Percentiles rank a stretch among this genome's conserved stretches.
Conservation (phyloP, 2,113 vertebrate genomes). For the Chamaetylas fuelleborni region DNA sequence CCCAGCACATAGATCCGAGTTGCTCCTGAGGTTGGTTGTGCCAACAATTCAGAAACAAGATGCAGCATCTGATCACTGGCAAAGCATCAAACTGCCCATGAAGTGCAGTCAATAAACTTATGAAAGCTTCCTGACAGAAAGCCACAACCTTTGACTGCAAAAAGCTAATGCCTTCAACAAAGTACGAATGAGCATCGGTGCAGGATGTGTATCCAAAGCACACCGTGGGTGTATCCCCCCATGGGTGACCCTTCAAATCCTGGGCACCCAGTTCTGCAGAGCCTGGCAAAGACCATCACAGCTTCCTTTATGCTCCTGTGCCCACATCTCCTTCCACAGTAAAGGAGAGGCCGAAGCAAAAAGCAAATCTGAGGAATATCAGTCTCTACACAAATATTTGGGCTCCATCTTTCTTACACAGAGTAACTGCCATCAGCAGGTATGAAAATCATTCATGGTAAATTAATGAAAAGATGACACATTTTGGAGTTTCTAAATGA, state of each 20-base stretch:
- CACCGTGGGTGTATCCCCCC: rapidly evolving
- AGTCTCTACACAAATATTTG: background rate
- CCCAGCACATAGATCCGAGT: rapidly evolving
- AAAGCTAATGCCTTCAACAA: background rate
- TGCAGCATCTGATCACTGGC: rapidly evolving
- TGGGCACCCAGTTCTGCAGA: background rate
- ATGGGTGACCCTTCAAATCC: background rate
- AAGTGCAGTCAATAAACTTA: background rate
- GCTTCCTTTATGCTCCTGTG: background rate
- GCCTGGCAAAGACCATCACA: background rate
- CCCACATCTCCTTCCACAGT: background rate
- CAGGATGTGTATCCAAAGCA: background rate
- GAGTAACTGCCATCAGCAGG: background rate
- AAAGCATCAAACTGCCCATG: rapidly evolving
- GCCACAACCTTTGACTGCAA: background rate
- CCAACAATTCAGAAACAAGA: background rate
- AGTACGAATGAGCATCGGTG: background rate
- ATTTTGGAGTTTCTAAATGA: background rate
- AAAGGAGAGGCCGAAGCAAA: background rate
- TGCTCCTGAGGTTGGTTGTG: background rate
- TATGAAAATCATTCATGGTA: background rate
- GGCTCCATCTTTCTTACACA: background rate
- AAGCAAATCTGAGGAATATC: background rate
- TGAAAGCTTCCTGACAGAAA: conserved; percentile 10
- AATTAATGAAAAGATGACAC: too few species aligned